Evolutionary conservation across 2,113 vertebrate genomes (phyloP), one percentile per base, ranked within the genome.

Genomic region (Cisticola juncidis): DNA sequence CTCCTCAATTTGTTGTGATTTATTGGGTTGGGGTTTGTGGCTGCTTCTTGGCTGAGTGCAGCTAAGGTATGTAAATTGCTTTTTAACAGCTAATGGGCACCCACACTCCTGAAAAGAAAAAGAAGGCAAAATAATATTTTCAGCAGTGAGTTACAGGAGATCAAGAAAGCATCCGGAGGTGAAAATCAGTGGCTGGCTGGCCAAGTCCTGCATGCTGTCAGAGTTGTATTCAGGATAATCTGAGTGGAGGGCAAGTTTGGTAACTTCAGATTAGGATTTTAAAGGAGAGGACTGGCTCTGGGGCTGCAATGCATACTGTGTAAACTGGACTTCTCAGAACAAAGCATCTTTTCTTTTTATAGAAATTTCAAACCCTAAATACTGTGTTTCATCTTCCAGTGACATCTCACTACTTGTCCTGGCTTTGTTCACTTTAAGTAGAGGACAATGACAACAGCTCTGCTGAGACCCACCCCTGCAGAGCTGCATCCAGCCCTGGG

Each of bases 1-100:
- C 38, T 90, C 48, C 51, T 91, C 81, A n/a, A n/a, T n/a, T 79
- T 72, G 71, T 69, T 73, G 88, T 91, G 81, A 95, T 97, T 94
- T 95, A 87, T 76, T 74, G 86, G 51, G 56, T 56, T 91, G 65
- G 28, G 48, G 91, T 92, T 40, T 89, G 61, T 1, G 33, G 44
- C 80, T 89, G 57, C 72, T 81, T 86, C 73, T 88, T 93, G 90
- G 71, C 62, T 86, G 90, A 93, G 26, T 78, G 82, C 50, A 86
- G 74, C 60, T 88, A 73, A 96, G 86, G 90, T 83, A 95, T 90
- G 62, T 56, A 95, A 95, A 95, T 84, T 69, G 70, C 73, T 82
- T 94, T 95, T 86, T 81, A 94, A 91, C 47, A 97, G 83, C 56
- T 92, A 87, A 74, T 92, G 79, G 0, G 14, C 69, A 93, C 56